Conservation (phyloP, 2,888 invertebrate species). For the Crossocerus cetratus region DNA sequence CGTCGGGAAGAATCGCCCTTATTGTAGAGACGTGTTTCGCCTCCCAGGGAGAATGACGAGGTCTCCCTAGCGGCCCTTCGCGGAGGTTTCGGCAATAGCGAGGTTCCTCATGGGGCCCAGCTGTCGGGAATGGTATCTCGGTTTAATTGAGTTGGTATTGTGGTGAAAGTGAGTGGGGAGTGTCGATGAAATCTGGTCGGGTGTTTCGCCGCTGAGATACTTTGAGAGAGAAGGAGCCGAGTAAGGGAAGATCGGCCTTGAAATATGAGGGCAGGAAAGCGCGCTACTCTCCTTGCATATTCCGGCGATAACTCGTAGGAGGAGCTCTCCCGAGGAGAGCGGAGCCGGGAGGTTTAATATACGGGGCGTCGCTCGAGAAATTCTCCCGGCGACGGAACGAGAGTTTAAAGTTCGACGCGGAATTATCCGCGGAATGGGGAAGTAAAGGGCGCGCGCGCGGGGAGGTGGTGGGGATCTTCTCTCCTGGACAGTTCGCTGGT, state of each 20-base stretch:
- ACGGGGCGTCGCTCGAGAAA: conserved; percentile 1
- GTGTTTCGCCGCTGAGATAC: no score
- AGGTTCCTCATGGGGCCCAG: no score
- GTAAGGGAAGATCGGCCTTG: background rate
- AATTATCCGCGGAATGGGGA: conserved; percentile 4
- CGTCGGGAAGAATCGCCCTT: background rate
- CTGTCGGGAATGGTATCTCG: no score
- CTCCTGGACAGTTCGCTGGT: background rate
- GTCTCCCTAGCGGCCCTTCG: no score
- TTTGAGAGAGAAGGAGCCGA: no score
- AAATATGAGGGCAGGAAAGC: background rate
- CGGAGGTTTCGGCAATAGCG: no score
- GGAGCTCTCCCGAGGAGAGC: background rate
- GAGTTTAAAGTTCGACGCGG: background rate
- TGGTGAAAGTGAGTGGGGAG: no score
- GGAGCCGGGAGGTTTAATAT: background rate
- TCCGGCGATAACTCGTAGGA: conserved; percentile 3
- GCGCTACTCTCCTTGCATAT: conserved; percentile 1
- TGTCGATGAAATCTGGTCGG: no score
- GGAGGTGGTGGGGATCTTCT: background rate
- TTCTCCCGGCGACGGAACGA: background rate
- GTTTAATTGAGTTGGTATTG: no score
- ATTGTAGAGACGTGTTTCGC: background rate
- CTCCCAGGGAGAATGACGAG: no score
- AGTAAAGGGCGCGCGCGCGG: background rate